Base-by-base conservation (phyloP, 2,113 vertebrate genomes). In the Hypocryptadius cinnamomeus region DNA sequence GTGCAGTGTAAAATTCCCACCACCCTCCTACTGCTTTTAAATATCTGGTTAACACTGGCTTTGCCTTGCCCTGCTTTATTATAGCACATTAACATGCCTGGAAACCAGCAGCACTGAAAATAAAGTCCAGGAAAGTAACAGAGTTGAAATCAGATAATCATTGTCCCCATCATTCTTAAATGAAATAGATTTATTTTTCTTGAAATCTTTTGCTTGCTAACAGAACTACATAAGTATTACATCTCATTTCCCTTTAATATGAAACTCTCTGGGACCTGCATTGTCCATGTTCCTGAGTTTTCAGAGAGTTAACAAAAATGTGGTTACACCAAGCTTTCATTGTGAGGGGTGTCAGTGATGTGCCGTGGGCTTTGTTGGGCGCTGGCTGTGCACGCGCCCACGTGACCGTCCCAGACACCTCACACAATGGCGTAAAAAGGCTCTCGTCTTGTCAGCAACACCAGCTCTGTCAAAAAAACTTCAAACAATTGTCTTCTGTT, bases 391-490 rank as follows among this genome's bases (percentile, higher is more conserved):
- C n/a, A 19, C 10, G 31, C 2, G 0, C 54, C 47, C 97, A 96
- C 50, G 45, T 96, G 97, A 93, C 42, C 1, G 2, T 80, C 96
- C 96, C 94, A 95, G 94, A 96, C 81, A 60, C 77, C 59, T n/a
- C 90, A 56, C 79, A 95, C 94, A 97, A 95, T 60, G 71, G 96
- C 64, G 92, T 18, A 44, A 82, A 92, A 93, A 95, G 91, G 70
- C 65, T 74, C 70, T 70, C 22, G 8, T 96, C 96, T 95, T 92
- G 96, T 94, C 94, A 93, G 89, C 90, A 93, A 84, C 93, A 91
- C 82, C 59, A 89, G 83, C 89, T 72, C 66, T 35, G 79, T 48
- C 5, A 31, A 57, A 89, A 85, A n/a, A 78, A 71, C 74, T 89
- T 84, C 53, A 76, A 93, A 93, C 60, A 47, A 79, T 70, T 68